Conservation (phyloP, 2,113 vertebrate genomes). For the Tapirus terrestris region DNA sequence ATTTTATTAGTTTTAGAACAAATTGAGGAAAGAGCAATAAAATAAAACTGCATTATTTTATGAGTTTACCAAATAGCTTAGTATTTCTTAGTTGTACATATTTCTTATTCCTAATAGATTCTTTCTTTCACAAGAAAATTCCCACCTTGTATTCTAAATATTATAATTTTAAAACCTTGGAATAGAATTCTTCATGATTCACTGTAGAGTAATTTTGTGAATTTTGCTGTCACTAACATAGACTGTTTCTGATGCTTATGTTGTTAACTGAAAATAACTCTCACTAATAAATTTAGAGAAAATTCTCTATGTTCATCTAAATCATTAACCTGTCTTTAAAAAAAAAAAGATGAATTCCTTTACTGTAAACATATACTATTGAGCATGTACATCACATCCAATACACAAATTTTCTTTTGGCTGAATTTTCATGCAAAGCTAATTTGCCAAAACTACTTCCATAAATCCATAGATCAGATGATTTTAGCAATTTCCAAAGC, state of each 20-base stretch:
- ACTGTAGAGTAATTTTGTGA: neutral
- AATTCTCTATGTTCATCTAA: neutral
- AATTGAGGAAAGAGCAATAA: neutral
- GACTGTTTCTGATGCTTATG: neutral
- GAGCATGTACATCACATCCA: neutral
- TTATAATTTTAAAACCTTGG: neutral
- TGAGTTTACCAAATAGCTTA: neutral
- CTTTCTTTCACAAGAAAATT: neutral
- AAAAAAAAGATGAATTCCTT: neutral
- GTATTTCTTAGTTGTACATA: neutral
- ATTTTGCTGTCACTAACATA: neutral
- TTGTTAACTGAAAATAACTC: neutral
- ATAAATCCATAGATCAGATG: constrained; percentile 44
- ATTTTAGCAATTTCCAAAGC: constrained; percentile 37
- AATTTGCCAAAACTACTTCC: constrained; percentile 28
- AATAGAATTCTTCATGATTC: neutral
- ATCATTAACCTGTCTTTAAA: neutral
- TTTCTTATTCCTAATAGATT: neutral
- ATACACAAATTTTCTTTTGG: neutral
- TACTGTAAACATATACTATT: neutral
- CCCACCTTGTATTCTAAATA: neutral
- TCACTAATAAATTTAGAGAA: neutral
- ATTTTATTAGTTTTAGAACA: neutral
- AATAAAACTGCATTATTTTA: neutral
- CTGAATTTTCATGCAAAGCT: neutral